Evolutionary conservation across 2,113 vertebrate genomes (phyloP).

Genomic region (Hemicordylus capensis): DNA sequence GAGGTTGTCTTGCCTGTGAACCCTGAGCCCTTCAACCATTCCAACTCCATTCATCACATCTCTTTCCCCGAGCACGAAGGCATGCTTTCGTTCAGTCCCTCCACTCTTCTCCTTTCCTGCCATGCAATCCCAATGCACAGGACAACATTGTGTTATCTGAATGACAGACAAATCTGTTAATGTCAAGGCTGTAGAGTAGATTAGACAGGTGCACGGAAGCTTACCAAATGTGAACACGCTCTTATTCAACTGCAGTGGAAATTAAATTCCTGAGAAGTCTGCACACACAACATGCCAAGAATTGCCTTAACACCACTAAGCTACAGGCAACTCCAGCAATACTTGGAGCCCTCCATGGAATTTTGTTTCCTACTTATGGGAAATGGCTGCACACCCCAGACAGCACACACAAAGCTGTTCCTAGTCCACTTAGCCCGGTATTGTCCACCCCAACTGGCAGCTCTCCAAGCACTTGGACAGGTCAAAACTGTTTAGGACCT

Average conservation of each 20-base stretch:
- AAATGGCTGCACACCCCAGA: background rate
- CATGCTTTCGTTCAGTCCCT: background rate
- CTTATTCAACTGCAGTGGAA: background rate
- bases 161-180: constrained; percentile 44
- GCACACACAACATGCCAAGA: background rate
- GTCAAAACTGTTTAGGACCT: too few species aligned
- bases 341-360: background rate
- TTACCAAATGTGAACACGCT: constrained; percentile 42
- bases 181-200: constrained; percentile 39
- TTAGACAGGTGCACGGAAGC: constrained; percentile 65
- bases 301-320: background rate
- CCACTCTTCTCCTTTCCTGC: constrained; percentile 23
- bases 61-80: background rate
- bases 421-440: too few species aligned
- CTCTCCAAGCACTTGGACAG: too few species aligned
- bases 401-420: background rate
- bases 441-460: too few species aligned
- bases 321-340: rapidly evolving
- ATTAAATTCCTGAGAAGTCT: constrained; percentile 8
- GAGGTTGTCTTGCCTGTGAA: background rate
- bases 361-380: background rate
- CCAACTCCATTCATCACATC: constrained; percentile 40
- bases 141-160: constrained; percentile 58
- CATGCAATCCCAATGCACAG: constrained; percentile 29
- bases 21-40: constrained; percentile 21